These are phyloP conservation scores for Cyprinodon tularosa DNA, from an alignment of 2,113 vertebrate species.

Conservation along the genomic window DNA sequence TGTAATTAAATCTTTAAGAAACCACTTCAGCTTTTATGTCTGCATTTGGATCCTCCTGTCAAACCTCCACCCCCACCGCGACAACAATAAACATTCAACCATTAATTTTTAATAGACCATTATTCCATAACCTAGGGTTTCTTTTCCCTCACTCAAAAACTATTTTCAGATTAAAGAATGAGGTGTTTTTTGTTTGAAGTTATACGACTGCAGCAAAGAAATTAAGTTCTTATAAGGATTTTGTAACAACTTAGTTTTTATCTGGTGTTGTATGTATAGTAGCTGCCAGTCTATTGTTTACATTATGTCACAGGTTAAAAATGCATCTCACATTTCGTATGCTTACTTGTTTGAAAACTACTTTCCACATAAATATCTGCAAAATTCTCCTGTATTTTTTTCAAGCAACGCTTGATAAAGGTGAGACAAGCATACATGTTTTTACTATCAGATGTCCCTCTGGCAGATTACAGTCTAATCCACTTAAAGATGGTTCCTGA, in stretches of 20 bases:
- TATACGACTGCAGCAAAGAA: no score
- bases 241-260: background rate
- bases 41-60: no score
- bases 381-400: slow-evolving; percentile 1
- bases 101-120: no score
- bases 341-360: background rate
- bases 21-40: no score
- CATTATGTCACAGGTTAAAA: background rate
- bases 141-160: no score
- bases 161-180: no score
- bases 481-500: slow-evolving; percentile 42
- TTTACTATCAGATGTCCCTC: slow-evolving; percentile 25
- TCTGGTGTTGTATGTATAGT: background rate
- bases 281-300: background rate
- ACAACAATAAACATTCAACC: no score
- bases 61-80: no score
- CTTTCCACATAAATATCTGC: background rate
- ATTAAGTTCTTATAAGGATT: no score
- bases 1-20: no score
- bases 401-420: background rate
- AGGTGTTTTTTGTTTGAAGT: no score
- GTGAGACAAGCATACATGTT: slow-evolving; percentile 26
- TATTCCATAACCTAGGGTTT: no score
- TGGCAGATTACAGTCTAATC: slow-evolving; percentile 46
- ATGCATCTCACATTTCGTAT: background rate